phyloP scores from a whole-genome alignment of 2,113 vertebrate species.

The Pongo pygmaeus region DNA sequence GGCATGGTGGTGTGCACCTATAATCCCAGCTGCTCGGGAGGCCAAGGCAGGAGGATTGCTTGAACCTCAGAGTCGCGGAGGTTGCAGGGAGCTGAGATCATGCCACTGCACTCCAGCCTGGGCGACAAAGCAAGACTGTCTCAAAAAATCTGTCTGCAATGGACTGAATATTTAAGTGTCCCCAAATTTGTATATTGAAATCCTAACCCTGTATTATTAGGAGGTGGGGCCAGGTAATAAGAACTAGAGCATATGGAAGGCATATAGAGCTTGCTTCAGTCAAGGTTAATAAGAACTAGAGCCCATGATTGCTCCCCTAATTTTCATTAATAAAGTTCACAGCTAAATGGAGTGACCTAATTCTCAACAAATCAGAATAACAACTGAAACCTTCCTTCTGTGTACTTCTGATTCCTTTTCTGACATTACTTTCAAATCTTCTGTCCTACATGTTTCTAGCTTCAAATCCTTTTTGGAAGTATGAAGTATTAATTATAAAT shows the following conservation, averaged over 20 bases:
- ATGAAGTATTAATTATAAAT: background rate
- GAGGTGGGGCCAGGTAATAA: background rate
- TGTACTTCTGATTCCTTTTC: background rate
- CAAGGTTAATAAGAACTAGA: background rate
- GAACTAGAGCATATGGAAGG: background rate
- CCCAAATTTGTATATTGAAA: background rate
- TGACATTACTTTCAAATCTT: background rate
- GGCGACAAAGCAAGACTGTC: too few species aligned
- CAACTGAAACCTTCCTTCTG: conserved; percentile 4
- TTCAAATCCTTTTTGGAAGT: conserved; percentile 46
- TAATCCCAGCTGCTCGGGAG: too few species aligned
- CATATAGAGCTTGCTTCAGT: too few species aligned
- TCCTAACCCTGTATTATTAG: background rate
- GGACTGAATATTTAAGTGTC: background rate
- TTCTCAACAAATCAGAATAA: background rate
- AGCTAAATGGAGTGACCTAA: background rate
- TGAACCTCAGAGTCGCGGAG: too few species aligned
- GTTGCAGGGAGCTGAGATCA: too few species aligned
- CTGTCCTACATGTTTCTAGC: background rate
- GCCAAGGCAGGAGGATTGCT: too few species aligned
- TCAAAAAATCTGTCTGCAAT: too few species aligned
- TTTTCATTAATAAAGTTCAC: background rate
- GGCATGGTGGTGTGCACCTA: too few species aligned
- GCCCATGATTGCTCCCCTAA: background rate
- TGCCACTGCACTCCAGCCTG: too few species aligned